Evolutionary conservation across 2,888 invertebrate species (phyloP).

Genomic region (Aporophyla lueneburgensis): DNA sequence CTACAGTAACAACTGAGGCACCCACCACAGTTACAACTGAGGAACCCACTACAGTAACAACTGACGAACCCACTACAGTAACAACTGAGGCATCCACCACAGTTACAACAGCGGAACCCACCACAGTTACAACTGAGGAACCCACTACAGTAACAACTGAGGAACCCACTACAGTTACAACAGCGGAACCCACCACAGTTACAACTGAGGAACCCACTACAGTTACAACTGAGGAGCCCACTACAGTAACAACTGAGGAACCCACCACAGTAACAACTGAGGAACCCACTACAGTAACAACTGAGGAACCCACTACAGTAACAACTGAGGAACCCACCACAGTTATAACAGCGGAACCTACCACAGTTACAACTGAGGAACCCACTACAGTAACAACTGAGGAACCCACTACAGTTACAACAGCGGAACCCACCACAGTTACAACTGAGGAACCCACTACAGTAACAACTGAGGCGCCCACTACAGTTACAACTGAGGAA

Average conservation of each 20-base stretch:
- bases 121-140: background rate
- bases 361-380: background rate
- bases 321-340: background rate
- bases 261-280: slow-evolving; percentile 14
- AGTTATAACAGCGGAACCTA: background rate
- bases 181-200: slow-evolving; percentile 15
- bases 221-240: slow-evolving; percentile 24
- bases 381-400: background rate
- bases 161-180: background rate
- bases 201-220: slow-evolving; percentile 12
- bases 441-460: background rate
- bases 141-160: too few species aligned
- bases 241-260: background rate
- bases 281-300: slow-evolving; percentile 12
- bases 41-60: background rate
- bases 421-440: background rate
- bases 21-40: too few species aligned
- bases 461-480: background rate
- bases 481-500: slow-evolving; percentile 24
- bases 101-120: background rate
- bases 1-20: too few species aligned
- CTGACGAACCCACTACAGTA: background rate
- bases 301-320: slow-evolving; percentile 19
- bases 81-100: background rate
- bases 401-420: background rate